Evolutionary conservation across 2,888 invertebrate species (phyloP), one percentile per base, ranked within the genome.

Genomic region (Rhagophthalmus giganteus): DNA sequence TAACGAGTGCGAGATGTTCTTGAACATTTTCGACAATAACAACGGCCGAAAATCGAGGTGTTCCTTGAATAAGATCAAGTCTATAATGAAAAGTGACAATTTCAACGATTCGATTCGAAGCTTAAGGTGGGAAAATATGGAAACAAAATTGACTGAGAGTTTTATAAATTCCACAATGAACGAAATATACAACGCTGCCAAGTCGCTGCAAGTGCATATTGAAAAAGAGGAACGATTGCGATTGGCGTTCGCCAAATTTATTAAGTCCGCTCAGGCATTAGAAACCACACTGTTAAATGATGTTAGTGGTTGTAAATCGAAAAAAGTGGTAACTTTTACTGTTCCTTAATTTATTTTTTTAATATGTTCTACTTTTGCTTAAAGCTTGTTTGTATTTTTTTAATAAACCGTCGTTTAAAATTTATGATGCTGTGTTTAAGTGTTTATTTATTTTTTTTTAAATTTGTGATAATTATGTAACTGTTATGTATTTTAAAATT

Each of bases 301-400:
- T 59, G 46, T 65, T 10, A 64, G 59, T 49, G 63, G 56, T 48
- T 62, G 49, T 44, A 60, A 44, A 52, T 47, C 53, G 10, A 63
- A 59, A 34, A 74, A 73, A 64, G 63, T 62, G 28, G 74, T 74
- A 2, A 72, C 68, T 50, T 74, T 74, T 63, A 64, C n/a, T n/a
- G n/a, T n/a, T n/a, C n/a, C n/a, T n/a, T n/a, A n/a, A n/a, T n/a
- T n/a, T n/a, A n/a, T n/a, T n/a, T n/a, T n/a, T n/a, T n/a, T n/a
- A n/a, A n/a, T n/a, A n/a, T n/a, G n/a, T n/a, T n/a, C n/a, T n/a
- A n/a, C n/a, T n/a, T n/a, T n/a, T n/a, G n/a, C n/a, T 24, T 24
- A 6, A 24, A 24, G 24, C 24, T 24, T 24, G 5, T 24, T 6
- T 24, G 24, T n/a, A n/a, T n/a, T n/a, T n/a, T n/a, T n/a, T n/a